Evolutionary conservation across 2,113 vertebrate genomes (phyloP).

Genomic region (Dascyllus trimaculatus): DNA sequence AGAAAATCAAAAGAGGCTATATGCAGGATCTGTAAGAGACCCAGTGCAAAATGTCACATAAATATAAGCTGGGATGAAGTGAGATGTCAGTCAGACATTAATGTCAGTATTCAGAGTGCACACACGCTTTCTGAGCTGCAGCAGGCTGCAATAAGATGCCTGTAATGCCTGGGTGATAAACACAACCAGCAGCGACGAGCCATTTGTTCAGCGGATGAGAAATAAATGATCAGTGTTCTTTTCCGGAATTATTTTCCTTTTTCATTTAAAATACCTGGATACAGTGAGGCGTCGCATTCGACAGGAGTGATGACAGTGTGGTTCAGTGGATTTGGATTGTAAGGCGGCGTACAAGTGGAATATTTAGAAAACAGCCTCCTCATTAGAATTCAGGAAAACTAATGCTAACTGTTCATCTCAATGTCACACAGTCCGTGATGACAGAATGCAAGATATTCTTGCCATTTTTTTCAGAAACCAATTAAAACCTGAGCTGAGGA

Average conservation of each 20-base stretch:
- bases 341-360: slow-evolving; percentile 6
- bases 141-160: background rate
- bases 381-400: slow-evolving; percentile 53
- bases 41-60: slow-evolving; percentile 71
- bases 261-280: slow-evolving; percentile 1
- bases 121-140: slow-evolving; percentile 6
- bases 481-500: slow-evolving; percentile 61
- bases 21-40: slow-evolving; percentile 54
- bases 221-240: slow-evolving; percentile 9
- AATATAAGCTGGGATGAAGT: slow-evolving; percentile 53
- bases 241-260: slow-evolving; percentile 13
- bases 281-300: slow-evolving; percentile 1
- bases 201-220: background rate
- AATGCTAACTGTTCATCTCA: slow-evolving; percentile 48
- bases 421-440: slow-evolving; percentile 42
- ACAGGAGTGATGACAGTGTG: background rate
- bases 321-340: background rate
- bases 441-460: slow-evolving; percentile 43
- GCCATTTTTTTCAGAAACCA: slow-evolving; percentile 39
- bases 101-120: slow-evolving; percentile 45
- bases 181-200: background rate
- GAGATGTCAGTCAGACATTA: slow-evolving; percentile 58
- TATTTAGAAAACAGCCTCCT: slow-evolving; percentile 31
- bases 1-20: slow-evolving; percentile 58
- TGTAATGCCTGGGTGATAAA: background rate